Conservation (phyloP, 2,888 invertebrate genomes). For the Therioaphis trifolii region DNA sequence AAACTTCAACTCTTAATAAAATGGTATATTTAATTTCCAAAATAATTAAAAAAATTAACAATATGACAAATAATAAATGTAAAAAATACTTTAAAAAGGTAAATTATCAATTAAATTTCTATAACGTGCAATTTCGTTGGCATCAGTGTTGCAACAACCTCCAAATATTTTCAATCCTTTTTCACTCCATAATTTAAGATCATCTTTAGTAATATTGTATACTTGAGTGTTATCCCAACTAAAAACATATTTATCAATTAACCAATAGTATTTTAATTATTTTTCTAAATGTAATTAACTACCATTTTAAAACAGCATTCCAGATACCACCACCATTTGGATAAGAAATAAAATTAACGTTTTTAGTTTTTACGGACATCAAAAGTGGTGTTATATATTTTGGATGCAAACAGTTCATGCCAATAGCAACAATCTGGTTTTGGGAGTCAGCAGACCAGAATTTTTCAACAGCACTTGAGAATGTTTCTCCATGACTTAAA, state of each 20-base stretch:
- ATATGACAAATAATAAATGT: background rate
- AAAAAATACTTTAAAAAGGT: background rate
- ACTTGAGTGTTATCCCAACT: slow-evolving; percentile 37
- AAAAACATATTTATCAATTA: background rate
- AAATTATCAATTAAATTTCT: slow-evolving; percentile 36
- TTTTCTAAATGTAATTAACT: no score
- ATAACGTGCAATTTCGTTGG: slow-evolving; percentile 7
- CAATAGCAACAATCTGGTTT: slow-evolving; percentile 83
- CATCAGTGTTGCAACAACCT: slow-evolving; percentile 38
- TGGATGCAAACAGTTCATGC: slow-evolving; percentile 88
- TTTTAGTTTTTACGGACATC: slow-evolving; percentile 70
- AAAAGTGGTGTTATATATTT: slow-evolving; percentile 73
- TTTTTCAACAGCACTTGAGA: slow-evolving; percentile 78
- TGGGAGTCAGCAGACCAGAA: slow-evolving; percentile 72
- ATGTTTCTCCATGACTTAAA: slow-evolving; percentile 84
- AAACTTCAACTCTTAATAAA: no score
- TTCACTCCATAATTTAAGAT: slow-evolving; percentile 20
- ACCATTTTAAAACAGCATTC: slow-evolving; percentile 70
- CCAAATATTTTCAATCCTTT: slow-evolving; percentile 54
- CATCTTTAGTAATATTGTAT: slow-evolving; percentile 10
- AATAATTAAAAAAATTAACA: background rate
- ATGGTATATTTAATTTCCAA: no score
- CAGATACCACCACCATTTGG: slow-evolving; percentile 92
- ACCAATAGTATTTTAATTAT: no score
- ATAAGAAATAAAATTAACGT: slow-evolving; percentile 85